Conservation (phyloP, 2,113 vertebrate species). For the Thamnophis sirtalis region DNA sequence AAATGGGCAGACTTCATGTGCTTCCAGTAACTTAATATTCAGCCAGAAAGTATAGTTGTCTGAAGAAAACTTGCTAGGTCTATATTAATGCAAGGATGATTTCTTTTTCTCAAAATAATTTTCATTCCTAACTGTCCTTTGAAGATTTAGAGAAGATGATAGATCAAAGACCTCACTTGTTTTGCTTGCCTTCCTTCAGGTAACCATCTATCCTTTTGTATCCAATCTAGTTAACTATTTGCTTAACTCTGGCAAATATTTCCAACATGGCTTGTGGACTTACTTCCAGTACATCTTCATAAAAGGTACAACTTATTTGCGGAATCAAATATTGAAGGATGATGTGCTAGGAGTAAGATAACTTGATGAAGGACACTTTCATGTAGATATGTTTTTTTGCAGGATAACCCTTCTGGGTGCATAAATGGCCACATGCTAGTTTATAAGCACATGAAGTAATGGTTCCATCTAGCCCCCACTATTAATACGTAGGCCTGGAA, state of each 20-base stretch:
- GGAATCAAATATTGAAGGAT: neutral
- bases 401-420: neutral
- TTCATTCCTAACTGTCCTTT: neutral
- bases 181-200: neutral
- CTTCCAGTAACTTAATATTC: neutral
- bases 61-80: neutral
- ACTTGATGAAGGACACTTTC: neutral
- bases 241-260: neutral
- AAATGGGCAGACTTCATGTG: neutral
- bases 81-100: neutral
- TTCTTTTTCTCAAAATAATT: neutral
- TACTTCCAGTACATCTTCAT: neutral
- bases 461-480: neutral
- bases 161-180: neutral
- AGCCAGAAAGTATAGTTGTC: neutral
- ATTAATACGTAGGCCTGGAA: neutral
- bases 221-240: neutral
- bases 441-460: neutral
- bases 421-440: neutral
- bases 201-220: neutral
- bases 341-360: neutral
- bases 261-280: neutral
- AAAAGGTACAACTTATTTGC: neutral
- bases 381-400: neutral
- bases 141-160: neutral